These are phyloP conservation scores for Andrena haemorrhoa DNA, from an alignment of 2,888 invertebrate genomes.

Conservation along the genomic window DNA sequence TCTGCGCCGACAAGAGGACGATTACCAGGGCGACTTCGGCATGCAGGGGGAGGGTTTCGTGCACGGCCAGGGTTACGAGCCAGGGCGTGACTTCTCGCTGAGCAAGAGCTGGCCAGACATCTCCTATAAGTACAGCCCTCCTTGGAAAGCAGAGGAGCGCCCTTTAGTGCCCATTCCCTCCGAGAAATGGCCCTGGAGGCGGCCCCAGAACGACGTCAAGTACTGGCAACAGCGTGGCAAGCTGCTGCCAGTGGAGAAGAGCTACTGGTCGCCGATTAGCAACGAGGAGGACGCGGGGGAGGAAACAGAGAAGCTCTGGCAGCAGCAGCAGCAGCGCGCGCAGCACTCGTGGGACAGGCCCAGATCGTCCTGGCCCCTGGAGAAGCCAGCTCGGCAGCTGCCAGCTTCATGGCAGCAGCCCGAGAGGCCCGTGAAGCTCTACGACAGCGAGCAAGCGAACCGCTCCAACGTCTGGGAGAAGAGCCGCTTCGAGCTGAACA, in stretches of 20 bases:
- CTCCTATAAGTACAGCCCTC: conserved; percentile 64
- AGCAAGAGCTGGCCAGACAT: conserved; percentile 73
- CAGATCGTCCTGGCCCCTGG: conserved; percentile 34
- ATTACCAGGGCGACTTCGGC: conserved; percentile 50
- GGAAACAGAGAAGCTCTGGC: conserved; percentile 43
- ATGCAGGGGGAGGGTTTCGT: conserved; percentile 46
- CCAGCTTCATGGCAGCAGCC: conserved; percentile 49
- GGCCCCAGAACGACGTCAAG: conserved; percentile 45
- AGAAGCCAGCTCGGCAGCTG: conserved; percentile 5
- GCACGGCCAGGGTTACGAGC: conserved; percentile 65
- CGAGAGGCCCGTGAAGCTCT: conserved; percentile 42
- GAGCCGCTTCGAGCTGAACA: conserved; percentile 32
- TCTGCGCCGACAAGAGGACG: conserved; percentile 40
- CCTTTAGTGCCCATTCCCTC: conserved; percentile 15
- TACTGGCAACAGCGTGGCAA: conserved; percentile 65
- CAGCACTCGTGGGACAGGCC: conserved; percentile 47
- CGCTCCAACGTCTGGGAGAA: conserved; percentile 38
- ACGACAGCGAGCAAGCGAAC: conserved; percentile 38
- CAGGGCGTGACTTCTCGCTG: conserved; percentile 67
- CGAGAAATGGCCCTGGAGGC: conserved; percentile 69
- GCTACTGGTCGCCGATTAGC: conserved; percentile 40
- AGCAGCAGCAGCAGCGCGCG: conserved; percentile 53
- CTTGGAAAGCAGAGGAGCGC: conserved; percentile 66
- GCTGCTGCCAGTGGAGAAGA: conserved; percentile 47
- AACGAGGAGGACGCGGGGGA: conserved; percentile 28